phyloP scores from a whole-genome alignment of 2,888 invertebrate species.

The Aleiodes testaceus region DNA sequence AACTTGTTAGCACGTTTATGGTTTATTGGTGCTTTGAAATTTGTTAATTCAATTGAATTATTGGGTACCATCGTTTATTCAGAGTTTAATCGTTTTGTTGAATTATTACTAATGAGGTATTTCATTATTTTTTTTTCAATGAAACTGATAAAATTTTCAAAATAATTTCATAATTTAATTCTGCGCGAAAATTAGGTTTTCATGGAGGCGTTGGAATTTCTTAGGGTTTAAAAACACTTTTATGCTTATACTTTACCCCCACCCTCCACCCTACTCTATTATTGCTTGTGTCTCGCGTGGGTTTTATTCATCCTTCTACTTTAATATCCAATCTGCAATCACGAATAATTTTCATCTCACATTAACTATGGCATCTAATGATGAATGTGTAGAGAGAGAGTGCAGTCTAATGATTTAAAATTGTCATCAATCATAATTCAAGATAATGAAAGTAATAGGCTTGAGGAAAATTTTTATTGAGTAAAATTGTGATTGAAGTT shows the following conservation, averaged over 20 bases:
- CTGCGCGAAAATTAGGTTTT: constrained; percentile 42
- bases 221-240: constrained; percentile 43
- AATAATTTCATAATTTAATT: too few species aligned
- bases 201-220: constrained; percentile 52
- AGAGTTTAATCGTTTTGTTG: too few species aligned
- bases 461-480: background rate
- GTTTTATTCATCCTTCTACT: constrained; percentile 47
- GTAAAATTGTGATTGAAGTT: constrained; percentile 2
- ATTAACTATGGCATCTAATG: constrained; percentile 33
- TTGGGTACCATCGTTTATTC: too few species aligned
- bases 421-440: constrained; percentile 43
- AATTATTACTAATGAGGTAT: too few species aligned
- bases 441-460: constrained; percentile 12
- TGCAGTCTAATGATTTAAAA: constrained; percentile 28
- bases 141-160: too few species aligned
- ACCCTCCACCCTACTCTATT: background rate
- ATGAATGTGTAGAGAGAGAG: constrained; percentile 38
- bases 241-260: background rate
- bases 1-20: background rate
- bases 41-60: too few species aligned
- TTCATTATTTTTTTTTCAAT: too few species aligned
- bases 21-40: background rate
- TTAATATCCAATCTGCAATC: constrained; percentile 33
- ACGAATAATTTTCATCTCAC: constrained; percentile 47
- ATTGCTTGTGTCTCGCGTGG: constrained; percentile 41